Base-by-base conservation (phyloP, 2,113 vertebrate genomes). In the Erinaceus europaeus region DNA sequence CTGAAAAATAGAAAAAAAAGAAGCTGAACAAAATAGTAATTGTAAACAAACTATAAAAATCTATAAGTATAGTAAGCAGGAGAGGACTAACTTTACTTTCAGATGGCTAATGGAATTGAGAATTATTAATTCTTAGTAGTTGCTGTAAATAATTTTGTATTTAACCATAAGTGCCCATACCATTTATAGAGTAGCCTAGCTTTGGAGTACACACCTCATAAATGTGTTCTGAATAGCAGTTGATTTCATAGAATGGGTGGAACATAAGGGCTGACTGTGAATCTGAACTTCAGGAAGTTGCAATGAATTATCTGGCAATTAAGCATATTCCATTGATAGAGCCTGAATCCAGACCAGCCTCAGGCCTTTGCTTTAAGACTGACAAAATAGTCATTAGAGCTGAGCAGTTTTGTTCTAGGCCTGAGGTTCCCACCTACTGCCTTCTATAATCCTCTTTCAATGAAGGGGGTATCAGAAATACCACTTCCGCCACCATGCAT, bases 361-460 rank as follows among this genome's bases (percentile, higher is more conserved):
- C 36, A 25, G 40, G 44, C 61, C 50, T 77, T 92, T 78, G 81
- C 89, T 85, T 91, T 69, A 44, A 25, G 50, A 53, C 67, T 95
- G 86, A 88, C 71, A 91, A 75, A 74, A 73, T 0, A 61, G 57
- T 4, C 67, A 27, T 52, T 84, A 64, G 52, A 71, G 84, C 38
- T 34, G 29, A 73, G 27, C 3, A 20, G 61, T 91, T 91, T 91
- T 92, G 82, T 93, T 75, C 78, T 34, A 48, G 44, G 42, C 29
- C 38, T 29, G n/a, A 44, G 38, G 46, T 94, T 96, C 88, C 94
- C 93, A 92, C 59, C 87, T 94, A 69, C 84, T 8, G 52, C 73
- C 82, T 53, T 90, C 89, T 46, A 3, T 92, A 95, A 96, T 93
- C 91, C 89, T 17, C 87, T 90, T 87, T 96, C 88, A 94, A 69